Evolutionary conservation across 2,113 vertebrate genomes (phyloP), one percentile per base, ranked within the genome.

Genomic region (Pitta sordida): DNA sequence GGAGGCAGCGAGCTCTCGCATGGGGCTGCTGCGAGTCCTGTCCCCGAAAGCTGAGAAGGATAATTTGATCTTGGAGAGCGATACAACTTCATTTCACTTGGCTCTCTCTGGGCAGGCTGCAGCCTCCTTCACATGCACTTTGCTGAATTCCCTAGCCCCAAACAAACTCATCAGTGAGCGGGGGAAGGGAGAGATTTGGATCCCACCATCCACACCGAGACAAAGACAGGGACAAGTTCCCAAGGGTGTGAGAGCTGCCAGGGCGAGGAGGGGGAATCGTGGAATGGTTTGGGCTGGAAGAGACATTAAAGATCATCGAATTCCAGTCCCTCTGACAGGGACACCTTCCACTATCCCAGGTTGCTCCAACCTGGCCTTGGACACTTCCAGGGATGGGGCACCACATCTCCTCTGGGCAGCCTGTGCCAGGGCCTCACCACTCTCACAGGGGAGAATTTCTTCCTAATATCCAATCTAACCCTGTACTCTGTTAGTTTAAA

Each of bases 101-200:
- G 87, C 49, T 73, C 60, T 59, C 62, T 83, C 53, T 12, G 52
- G 73, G 76, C 58, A 76, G 64, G 73, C 80, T 81, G 90, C 94
- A 60, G 80, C 86, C 92, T 90, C 93, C 94, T 95, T 89, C 88
- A 79, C 62, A 39, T 15, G 88, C 89, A 27, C 86, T 95, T 79
- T 55, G 76, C 62, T 65, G 19, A 91, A 89, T 86, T 82, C 94
- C 91, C 82, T 2, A 48, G 78, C 36, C 74, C 71, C 89, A 59
- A 9, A 51, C 12, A 27, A 84, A 74, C 49, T 29, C 7, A 0
- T 12, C 55, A 69, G 55, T 11, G 48, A 41, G 41, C 0, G 0
- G 36, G 24, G 27, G 37, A 41, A 71, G 41, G 46, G 6, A n/a
- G 11, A 81, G 60, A 46, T 63, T 49, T 1, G 4, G 27, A 62